Percentiles rank a stretch among this genome's conserved stretches.
Conservation (phyloP, 2,888 invertebrate genomes). For the Drosophila algonquin region DNA sequence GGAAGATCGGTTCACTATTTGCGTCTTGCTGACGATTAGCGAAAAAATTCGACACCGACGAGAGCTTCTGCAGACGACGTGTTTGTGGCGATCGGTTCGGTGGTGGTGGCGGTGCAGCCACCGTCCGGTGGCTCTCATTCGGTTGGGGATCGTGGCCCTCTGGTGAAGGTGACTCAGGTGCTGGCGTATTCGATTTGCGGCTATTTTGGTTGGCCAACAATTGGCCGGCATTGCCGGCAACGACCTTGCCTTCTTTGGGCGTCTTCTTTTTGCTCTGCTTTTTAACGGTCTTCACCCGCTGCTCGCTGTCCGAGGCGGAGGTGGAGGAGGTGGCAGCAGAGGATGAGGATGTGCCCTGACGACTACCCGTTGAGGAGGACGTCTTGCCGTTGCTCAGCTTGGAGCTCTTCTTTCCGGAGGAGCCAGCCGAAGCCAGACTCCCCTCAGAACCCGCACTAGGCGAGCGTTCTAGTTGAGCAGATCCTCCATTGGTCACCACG, state of each 20-base stretch:
- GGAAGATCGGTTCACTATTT: conserved; percentile 84
- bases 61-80: conserved; percentile 88
- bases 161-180: conserved; percentile 45
- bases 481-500: conserved; percentile 20
- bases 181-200: conserved; percentile 39
- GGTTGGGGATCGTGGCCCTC: conserved; percentile 13
- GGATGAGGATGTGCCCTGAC: conserved; percentile 65
- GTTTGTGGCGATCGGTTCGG: conserved; percentile 67
- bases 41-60: conserved; percentile 90
- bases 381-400: conserved; percentile 58
- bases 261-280: conserved; percentile 75
- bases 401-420: conserved; percentile 77
- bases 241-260: conserved; percentile 45
- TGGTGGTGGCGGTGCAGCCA: conserved; percentile 26
- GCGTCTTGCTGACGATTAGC: conserved; percentile 85
- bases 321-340: conserved; percentile 83
- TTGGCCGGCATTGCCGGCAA: conserved; percentile 43
- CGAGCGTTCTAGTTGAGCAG: conserved; percentile 81
- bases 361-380: neutral
- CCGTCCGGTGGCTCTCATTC: conserved; percentile 82
- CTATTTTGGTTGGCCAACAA: conserved; percentile 67
- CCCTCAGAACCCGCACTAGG: conserved; percentile 85
- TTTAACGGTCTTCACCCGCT: conserved; percentile 66
- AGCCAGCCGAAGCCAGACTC: conserved; percentile 83
- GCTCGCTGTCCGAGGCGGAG: conserved; percentile 76